Evolutionary conservation across 2,113 vertebrate genomes (phyloP).

Genomic region (Rafetus swinhoei): DNA sequence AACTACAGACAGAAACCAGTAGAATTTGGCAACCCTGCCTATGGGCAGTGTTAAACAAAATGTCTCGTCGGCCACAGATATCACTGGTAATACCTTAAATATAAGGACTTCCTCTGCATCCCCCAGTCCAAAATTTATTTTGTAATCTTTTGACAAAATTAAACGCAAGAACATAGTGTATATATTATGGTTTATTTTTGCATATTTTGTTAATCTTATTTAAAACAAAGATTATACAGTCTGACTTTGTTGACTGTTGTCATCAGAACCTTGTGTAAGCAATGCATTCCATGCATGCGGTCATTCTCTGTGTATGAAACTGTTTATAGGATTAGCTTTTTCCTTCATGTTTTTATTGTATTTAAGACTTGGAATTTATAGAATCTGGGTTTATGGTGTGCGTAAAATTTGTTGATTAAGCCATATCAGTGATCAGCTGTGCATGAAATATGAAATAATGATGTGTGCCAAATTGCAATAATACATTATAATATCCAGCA

Average conservation of each 20-base stretch:
- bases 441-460: not conserved
- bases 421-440: not conserved
- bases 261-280: not conserved
- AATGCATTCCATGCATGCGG: not conserved
- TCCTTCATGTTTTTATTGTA: not conserved
- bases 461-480: not conserved
- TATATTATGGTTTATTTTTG: conserved; percentile 22
- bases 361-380: not conserved
- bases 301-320: not conserved
- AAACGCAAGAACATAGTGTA: not conserved
- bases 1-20: too few species aligned
- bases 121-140: not conserved
- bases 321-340: not conserved
- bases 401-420: not conserved
- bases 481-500: not conserved
- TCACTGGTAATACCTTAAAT: not conserved
- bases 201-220: conserved; percentile 6
- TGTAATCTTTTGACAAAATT: conserved; percentile 23
- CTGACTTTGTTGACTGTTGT: not conserved
- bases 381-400: not conserved
- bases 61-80: too few species aligned
- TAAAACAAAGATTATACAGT: not conserved
- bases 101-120: not conserved
- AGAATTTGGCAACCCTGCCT: too few species aligned
- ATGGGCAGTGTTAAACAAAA: too few species aligned